Evolutionary conservation across 2,888 invertebrate genomes (phyloP).

Genomic region (Gymnosoma rotundatum): DNA sequence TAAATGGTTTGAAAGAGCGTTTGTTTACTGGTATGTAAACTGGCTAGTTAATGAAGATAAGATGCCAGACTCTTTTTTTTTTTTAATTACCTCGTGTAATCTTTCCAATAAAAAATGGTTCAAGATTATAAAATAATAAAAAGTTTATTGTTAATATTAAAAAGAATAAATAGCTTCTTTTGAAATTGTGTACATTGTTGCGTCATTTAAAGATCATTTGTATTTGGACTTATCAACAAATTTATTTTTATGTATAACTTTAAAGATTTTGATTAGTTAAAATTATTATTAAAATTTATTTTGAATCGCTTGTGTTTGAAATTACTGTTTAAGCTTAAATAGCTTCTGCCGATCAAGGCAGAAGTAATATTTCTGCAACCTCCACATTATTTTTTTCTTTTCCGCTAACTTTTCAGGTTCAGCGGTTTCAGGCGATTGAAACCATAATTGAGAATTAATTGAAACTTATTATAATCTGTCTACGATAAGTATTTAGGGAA

Average conservation of each 20-base stretch:
- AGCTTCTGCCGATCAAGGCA: no score
- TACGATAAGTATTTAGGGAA: no score
- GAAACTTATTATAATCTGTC: no score
- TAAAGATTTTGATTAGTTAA: neutral
- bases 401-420: no score
- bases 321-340: no score
- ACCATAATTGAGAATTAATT: no score
- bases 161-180: neutral
- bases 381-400: no score
- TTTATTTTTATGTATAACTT: no score
- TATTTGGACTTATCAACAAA: neutral
- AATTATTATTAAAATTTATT: no score
- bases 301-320: neutral
- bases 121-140: neutral
- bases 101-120: neutral
- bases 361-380: no score
- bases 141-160: neutral
- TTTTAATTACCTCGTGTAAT: neutral
- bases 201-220: conserved; percentile 14
- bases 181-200: conserved; percentile 12
- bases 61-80: conserved; percentile 32
- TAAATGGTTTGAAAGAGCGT: conserved; percentile 1
- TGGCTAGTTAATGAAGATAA: conserved; percentile 21
- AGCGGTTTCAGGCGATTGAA: no score
- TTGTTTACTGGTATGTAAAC: neutral